These are phyloP conservation scores for Orthonychiurus folsomi DNA, from an alignment of 2,888 invertebrate genomes.

Conservation along the genomic window DNA sequence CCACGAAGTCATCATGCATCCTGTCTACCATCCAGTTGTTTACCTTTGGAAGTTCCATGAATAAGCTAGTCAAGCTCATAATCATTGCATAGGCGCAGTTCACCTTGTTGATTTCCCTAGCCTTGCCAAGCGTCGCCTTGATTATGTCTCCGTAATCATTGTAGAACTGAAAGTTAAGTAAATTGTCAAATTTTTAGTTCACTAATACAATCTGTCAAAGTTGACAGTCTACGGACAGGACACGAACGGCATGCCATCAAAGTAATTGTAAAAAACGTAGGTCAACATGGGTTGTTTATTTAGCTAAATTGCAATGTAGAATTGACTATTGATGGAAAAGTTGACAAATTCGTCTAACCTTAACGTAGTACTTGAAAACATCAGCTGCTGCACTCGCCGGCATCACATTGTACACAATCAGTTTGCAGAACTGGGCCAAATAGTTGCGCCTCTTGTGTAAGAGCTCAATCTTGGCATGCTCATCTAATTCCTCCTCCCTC, in stretches of 20 bases:
- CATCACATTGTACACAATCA: slow-evolving; percentile 94
- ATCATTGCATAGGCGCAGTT: slow-evolving; percentile 92
- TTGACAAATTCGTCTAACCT: slow-evolving; percentile 58
- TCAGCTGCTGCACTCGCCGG: slow-evolving; percentile 85
- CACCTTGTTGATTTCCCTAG: slow-evolving; percentile 93
- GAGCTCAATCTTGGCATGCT: slow-evolving; percentile 89
- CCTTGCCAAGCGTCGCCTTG: slow-evolving; percentile 91
- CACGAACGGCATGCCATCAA: too few relatives aligned
- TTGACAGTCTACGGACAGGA: neutral
- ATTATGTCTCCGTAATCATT: slow-evolving; percentile 98
- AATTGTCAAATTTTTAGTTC: neutral
- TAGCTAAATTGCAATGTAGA: too few relatives aligned
- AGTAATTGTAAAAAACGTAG: too few relatives aligned
- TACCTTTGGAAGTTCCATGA: slow-evolving; percentile 58
- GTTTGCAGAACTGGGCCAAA: slow-evolving; percentile 92
- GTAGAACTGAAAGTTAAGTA: slow-evolving; percentile 60
- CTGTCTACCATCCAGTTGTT: slow-evolving; percentile 47
- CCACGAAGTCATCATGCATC: slow-evolving; percentile 72
- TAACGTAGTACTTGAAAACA: slow-evolving; percentile 94
- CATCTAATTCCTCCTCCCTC: slow-evolving; percentile 88
- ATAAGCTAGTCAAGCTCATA: slow-evolving; percentile 79
- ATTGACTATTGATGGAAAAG: neutral
- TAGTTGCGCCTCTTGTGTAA: slow-evolving; percentile 92
- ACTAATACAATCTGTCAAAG: neutral
- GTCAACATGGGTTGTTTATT: too few relatives aligned